These are phyloP conservation scores for Drosophila imparisetae DNA, from an alignment of 2,888 invertebrate species.

Conservation along the genomic window DNA sequence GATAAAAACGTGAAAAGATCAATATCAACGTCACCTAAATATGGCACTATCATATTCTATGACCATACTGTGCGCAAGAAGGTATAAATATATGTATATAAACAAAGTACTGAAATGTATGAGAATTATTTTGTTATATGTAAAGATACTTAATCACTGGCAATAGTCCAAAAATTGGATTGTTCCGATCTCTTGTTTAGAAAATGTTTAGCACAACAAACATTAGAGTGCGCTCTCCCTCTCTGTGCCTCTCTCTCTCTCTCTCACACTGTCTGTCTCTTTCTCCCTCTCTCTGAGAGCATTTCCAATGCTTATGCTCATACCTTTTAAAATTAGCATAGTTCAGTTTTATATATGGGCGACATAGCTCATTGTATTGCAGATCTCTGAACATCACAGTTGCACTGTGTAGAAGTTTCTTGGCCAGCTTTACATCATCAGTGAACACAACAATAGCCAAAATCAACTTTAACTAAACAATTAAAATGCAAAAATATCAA, in stretches of 20 bases:
- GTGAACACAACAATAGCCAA: constrained; percentile 11
- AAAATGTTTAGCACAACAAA: constrained; percentile 82
- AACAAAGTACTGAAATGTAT: constrained; percentile 1
- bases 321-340: constrained; percentile 72
- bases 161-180: constrained; percentile 21
- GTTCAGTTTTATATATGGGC: constrained; percentile 40
- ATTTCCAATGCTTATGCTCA: constrained; percentile 11
- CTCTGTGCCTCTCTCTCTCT: background rate
- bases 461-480: constrained; percentile 10
- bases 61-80: constrained; percentile 90
- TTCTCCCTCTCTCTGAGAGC: constrained; percentile 3
- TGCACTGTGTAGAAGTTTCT: constrained; percentile 38
- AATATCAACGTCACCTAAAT: constrained; percentile 88
- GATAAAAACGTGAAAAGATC: constrained; percentile 88
- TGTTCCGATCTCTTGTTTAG: constrained; percentile 69
- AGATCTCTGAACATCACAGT: constrained; percentile 51
- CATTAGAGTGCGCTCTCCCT: constrained; percentile 43
- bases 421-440: constrained; percentile 72
- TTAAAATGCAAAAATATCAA: constrained; percentile 23
- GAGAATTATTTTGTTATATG: constrained; percentile 20
- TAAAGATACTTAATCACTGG: constrained; percentile 26
- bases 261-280: background rate
- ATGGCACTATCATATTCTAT: constrained; percentile 91
- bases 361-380: constrained; percentile 59
- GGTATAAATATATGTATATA: constrained; percentile 72